Conservation (phyloP, 1,140 invertebrate species). For the Eriosoma lanigerum region DNA sequence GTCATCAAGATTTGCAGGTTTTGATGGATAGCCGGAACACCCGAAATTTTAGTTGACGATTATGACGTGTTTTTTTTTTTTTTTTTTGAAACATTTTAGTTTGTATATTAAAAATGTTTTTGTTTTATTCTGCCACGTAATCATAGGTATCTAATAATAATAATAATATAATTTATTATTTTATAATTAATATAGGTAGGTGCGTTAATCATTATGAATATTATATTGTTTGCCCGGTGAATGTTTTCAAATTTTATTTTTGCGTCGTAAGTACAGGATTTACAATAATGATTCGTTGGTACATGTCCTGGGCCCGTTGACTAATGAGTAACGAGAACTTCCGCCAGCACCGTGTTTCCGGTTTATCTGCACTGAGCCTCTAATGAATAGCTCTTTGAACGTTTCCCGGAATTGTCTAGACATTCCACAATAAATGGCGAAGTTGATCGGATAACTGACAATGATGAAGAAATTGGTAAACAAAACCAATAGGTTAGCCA, state of each 20-base stretch:
- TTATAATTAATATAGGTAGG: too few relatives aligned
- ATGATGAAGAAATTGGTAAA: slow-evolving; percentile 91
- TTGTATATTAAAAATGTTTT: too few relatives aligned
- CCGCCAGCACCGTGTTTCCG: slow-evolving; percentile 60
- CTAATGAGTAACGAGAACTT: slow-evolving; percentile 73
- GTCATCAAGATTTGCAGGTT: too few relatives aligned
- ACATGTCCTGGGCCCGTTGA: slow-evolving; percentile 76
- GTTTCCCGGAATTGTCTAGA: slow-evolving; percentile 89
- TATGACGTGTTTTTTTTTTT: too few relatives aligned
- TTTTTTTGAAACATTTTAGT: too few relatives aligned
- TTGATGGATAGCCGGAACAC: too few relatives aligned
- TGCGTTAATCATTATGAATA: too few relatives aligned
- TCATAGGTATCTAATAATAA: too few relatives aligned
- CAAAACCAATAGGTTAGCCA: slow-evolving; percentile 80
- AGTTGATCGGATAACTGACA: slow-evolving; percentile 89
- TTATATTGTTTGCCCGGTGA: not conserved
- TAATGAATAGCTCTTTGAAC: slow-evolving; percentile 84
- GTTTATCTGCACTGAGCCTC: slow-evolving; percentile 58
- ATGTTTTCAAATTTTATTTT: not conserved
- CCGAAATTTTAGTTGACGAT: too few relatives aligned
- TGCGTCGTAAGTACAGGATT: slow-evolving; percentile 54
- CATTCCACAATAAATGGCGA: slow-evolving; percentile 95
- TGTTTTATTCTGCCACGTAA: too few relatives aligned
- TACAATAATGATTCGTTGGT: slow-evolving; percentile 81
- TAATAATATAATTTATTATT: too few relatives aligned